phyloP scores from a whole-genome alignment of 2,888 invertebrate genomes.

The Oscheius sp. region DNA sequence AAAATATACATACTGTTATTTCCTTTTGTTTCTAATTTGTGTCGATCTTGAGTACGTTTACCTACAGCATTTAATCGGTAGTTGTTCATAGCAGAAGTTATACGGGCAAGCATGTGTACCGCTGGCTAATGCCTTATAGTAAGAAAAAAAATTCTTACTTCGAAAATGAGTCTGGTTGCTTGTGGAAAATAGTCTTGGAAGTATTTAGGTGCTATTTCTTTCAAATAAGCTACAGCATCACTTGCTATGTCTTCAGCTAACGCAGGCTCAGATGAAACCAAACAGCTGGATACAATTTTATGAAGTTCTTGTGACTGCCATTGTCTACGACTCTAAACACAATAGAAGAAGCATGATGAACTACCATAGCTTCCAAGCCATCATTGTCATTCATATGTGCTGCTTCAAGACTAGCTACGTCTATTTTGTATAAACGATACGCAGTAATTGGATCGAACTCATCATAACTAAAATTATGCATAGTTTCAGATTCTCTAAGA shows the following conservation, averaged over 20 bases:
- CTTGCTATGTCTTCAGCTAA: not conserved
- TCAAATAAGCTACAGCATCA: not conserved
- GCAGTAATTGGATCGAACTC: not conserved
- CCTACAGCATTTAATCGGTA: not conserved
- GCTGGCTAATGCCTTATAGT: not conserved
- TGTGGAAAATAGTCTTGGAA: not conserved
- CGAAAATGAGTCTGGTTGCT: not conserved
- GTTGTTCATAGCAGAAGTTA: not conserved
- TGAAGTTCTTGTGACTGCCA: not conserved
- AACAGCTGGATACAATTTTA: not conserved
- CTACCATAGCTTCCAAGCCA: not conserved
- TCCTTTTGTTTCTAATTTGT: not conserved
- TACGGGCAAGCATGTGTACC: not conserved
- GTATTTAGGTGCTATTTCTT: not conserved
- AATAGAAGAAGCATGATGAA: not conserved
- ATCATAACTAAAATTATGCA: not conserved
- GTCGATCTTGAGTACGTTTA: not conserved
- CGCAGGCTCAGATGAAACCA: not conserved
- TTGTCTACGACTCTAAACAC: not conserved
- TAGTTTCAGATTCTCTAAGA: not conserved
- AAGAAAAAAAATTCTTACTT: not conserved
- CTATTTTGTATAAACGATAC: not conserved
- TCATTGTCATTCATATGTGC: not conserved
- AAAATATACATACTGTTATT: not conserved
- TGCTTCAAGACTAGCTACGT: not conserved